Percentiles rank a stretch among this genome's conserved stretches.
These are phyloP conservation scores for Merops nubicus DNA, from an alignment of 2,113 vertebrate species.

Conservation along the genomic window DNA sequence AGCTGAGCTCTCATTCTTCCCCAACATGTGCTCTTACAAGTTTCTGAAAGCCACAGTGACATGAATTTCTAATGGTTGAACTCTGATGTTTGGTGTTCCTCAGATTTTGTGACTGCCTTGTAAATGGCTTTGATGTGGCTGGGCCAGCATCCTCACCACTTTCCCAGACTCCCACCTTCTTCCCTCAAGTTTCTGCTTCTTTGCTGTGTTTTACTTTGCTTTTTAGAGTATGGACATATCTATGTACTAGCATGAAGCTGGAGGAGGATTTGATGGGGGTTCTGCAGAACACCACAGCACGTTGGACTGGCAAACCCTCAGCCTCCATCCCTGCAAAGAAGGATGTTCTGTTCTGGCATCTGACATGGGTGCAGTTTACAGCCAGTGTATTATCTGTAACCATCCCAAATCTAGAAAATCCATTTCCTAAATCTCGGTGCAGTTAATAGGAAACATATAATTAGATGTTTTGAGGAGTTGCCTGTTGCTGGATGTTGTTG, in stretches of 20 bases:
- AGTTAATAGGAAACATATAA: neutral
- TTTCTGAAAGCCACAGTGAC: neutral
- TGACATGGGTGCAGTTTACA: neutral
- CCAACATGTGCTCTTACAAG: neutral
- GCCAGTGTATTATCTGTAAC: neutral
- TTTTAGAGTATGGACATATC: neutral
- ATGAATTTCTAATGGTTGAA: neutral
- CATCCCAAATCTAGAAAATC: neutral
- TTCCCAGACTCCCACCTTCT: neutral
- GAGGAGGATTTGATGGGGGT: neutral
- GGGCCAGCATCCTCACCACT: neutral
- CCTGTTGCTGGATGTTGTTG: accelerated
- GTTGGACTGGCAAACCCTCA: neutral
- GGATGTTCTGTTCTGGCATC: neutral
- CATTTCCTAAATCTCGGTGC: neutral
- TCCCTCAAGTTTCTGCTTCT: neutral
- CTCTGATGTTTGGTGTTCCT: neutral
- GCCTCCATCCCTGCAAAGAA: neutral
- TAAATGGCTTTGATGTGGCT: neutral
- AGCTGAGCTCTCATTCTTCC: neutral
- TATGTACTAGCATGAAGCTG: neutral
- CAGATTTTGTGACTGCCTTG: neutral
- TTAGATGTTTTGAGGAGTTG: neutral
- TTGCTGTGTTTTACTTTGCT: neutral
- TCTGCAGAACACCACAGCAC: accelerated